Evolutionary conservation across 1,140 invertebrate species (phyloP).

Genomic region (Druon quercuslanigerum): DNA sequence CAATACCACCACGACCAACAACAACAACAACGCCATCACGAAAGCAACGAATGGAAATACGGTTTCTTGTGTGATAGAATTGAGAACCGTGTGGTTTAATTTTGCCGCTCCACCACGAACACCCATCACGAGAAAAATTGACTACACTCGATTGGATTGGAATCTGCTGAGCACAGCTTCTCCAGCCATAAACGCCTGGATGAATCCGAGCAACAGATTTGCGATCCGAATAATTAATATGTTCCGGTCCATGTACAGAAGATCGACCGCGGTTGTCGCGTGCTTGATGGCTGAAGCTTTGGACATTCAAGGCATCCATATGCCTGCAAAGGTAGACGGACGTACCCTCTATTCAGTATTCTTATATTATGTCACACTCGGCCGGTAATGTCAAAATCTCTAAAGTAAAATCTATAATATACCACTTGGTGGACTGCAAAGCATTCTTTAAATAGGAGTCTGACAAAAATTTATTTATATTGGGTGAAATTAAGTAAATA

Average conservation of each 20-base stretch:
- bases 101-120: slow-evolving; percentile 96
- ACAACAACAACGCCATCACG: slow-evolving; percentile 51
- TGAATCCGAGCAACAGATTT: slow-evolving; percentile 94
- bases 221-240: slow-evolving; percentile 88
- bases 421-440: too few relatives aligned
- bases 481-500: too few relatives aligned
- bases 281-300: slow-evolving; percentile 96
- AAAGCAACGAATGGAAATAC: slow-evolving; percentile 79
- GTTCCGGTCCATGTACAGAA: slow-evolving; percentile 83
- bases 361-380: too few relatives aligned
- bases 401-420: too few relatives aligned
- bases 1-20: slow-evolving; percentile 45
- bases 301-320: slow-evolving; percentile 88
- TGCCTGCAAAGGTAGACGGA: slow-evolving; percentile 84
- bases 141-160: slow-evolving; percentile 96
- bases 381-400: too few relatives aligned
- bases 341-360: too few relatives aligned
- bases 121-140: slow-evolving; percentile 95
- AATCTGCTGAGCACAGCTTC: slow-evolving; percentile 96
- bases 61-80: slow-evolving; percentile 88
- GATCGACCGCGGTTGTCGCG: slow-evolving; percentile 91
- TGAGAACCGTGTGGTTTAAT: slow-evolving; percentile 96
- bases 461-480: too few relatives aligned
- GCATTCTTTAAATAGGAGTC: too few relatives aligned
- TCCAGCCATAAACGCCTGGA: slow-evolving; percentile 97